Evolutionary conservation across 2,113 vertebrate genomes (phyloP).

Genomic region (Anguilla rostrata): DNA sequence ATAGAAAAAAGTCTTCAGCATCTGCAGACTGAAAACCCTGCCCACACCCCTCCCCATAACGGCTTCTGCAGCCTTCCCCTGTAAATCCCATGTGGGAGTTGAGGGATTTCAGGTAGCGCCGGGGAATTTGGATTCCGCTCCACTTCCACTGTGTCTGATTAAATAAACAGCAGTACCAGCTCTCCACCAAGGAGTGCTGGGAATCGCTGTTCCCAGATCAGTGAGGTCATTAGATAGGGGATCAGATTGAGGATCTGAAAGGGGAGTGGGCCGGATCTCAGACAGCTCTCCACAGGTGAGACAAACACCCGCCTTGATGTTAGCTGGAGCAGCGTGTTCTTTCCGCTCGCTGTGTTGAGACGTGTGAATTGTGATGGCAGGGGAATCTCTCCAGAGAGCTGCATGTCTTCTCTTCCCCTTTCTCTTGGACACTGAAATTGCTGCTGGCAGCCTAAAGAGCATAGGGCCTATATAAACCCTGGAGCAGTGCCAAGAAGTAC

Average conservation of each 20-base stretch:
- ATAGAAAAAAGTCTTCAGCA: neutral
- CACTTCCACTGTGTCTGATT: neutral
- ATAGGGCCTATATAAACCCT: neutral
- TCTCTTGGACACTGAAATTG: neutral
- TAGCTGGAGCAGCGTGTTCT: neutral
- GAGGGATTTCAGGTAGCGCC: conserved; percentile 8
- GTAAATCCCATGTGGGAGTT: neutral
- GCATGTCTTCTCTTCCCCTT: neutral
- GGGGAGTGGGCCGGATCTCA: neutral
- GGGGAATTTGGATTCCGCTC: neutral
- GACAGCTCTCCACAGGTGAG: neutral
- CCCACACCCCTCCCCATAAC: neutral
- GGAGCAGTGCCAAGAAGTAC: conserved; percentile 7
- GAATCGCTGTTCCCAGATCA: neutral
- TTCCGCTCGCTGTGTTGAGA: neutral
- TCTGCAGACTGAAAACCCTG: neutral
- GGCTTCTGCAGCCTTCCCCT: neutral
- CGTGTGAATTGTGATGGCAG: neutral
- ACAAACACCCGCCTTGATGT: neutral
- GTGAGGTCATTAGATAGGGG: neutral
- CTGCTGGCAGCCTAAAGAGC: neutral
- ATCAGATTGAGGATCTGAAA: neutral
- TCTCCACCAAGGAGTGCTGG: neutral
- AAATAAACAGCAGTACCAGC: neutral
- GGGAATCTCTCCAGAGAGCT: neutral